Percentiles rank a stretch among this genome's conserved stretches.
Evolutionary conservation across 2,113 vertebrate species (phyloP).

Genomic region (Myodes glareolus): DNA sequence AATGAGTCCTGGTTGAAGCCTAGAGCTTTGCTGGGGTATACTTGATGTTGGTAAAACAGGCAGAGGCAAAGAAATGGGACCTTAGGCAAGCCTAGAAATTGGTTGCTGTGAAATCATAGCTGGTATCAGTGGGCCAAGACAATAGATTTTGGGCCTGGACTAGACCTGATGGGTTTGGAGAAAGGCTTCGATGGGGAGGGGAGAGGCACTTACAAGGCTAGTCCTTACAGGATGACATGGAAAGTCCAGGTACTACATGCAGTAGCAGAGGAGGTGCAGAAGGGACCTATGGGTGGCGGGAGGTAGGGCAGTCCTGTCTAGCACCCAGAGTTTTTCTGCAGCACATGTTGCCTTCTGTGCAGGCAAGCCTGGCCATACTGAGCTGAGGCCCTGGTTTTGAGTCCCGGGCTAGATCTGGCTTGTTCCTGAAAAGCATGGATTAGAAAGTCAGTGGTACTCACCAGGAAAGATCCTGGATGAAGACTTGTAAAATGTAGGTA

Average conservation of each 20-base stretch:
- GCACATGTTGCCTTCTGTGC: not conserved
- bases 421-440: not conserved
- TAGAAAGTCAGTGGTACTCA: not conserved
- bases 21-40: not conserved
- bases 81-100: not conserved
- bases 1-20: not conserved
- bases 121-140: not conserved
- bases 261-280: not conserved
- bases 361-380: not conserved
- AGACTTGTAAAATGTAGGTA: not conserved
- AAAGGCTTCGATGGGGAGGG: not conserved
- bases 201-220: not conserved
- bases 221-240: not conserved
- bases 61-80: not conserved
- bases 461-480: not conserved
- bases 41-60: not conserved
- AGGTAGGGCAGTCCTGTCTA: not conserved
- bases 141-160: not conserved
- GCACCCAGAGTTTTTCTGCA: not conserved
- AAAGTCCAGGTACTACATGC: not conserved
- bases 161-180: not conserved
- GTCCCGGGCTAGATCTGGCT: not conserved
- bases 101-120: not conserved
- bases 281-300: too few species aligned
- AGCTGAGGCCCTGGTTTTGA: not conserved